Evolutionary conservation across 2,797 vertebrate genomes (phyloP).

Genomic region (Nothura maculosa): DNA sequence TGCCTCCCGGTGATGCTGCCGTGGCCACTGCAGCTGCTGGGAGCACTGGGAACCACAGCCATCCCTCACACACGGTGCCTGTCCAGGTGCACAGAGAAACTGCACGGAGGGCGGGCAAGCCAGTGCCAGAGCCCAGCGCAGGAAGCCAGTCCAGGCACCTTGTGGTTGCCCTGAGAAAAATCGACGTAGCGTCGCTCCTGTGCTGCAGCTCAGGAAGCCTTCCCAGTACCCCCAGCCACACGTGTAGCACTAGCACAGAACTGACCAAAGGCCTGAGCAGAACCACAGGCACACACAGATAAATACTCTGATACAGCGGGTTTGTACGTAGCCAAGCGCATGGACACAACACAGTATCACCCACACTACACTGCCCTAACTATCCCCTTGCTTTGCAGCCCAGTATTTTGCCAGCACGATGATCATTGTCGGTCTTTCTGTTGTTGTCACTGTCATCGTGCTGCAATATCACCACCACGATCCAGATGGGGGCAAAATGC

Average conservation of each 20-base stretch:
- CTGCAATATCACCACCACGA: conserved; percentile 87
- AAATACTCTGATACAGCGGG: background rate
- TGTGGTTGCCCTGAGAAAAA: background rate
- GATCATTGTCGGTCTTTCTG: conserved; percentile 86
- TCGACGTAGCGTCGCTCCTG: background rate
- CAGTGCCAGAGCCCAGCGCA: background rate
- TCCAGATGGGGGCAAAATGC: conserved; percentile 87
- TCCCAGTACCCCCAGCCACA: background rate
- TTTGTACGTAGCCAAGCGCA: too few species aligned
- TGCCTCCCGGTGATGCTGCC: background rate
- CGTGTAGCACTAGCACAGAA: background rate
- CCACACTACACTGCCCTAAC: background rate
- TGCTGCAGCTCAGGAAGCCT: background rate
- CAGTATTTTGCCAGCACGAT: conserved; percentile 88
- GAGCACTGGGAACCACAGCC: too few species aligned
- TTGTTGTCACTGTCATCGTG: conserved; percentile 86
- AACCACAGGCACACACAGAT: background rate
- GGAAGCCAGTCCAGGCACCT: background rate
- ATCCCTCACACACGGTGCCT: background rate
- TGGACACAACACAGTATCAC: background rate
- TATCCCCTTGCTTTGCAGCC: conserved; percentile 75
- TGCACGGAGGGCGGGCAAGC: background rate
- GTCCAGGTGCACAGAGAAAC: background rate
- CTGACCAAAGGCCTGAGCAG: background rate
- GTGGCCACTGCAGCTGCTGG: background rate